These are phyloP conservation scores for Drosophila barbarae DNA, from an alignment of 2,888 invertebrate species.

Conservation along the genomic window DNA sequence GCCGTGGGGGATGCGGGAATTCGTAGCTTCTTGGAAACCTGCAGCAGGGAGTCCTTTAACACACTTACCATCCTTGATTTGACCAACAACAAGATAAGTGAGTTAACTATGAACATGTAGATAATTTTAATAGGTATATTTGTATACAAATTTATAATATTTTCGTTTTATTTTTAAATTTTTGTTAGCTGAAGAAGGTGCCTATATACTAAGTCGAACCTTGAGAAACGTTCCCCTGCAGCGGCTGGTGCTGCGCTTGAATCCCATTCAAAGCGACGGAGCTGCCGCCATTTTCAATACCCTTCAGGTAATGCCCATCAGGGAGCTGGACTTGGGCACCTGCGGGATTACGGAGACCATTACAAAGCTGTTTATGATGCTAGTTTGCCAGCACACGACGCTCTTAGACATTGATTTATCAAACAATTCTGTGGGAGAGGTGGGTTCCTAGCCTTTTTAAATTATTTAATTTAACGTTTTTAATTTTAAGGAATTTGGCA, in stretches of 20 bases:
- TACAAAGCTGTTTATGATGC: slow-evolving; percentile 74
- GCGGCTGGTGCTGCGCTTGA: slow-evolving; percentile 73
- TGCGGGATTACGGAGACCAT: slow-evolving; percentile 74
- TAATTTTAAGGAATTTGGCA: slow-evolving; percentile 71
- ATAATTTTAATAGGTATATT: no score
- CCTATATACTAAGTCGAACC: slow-evolving; percentile 72
- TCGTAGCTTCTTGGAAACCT: slow-evolving; percentile 72
- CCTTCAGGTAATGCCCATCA: slow-evolving; percentile 68
- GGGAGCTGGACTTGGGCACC: slow-evolving; percentile 71
- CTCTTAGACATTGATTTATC: slow-evolving; percentile 71
- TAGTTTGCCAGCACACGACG: slow-evolving; percentile 73
- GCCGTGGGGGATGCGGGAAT: slow-evolving; percentile 77
- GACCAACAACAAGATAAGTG: slow-evolving; percentile 78
- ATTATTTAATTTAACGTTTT: fast-evolving
- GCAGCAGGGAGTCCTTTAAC: slow-evolving; percentile 76
- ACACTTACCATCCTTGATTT: slow-evolving; percentile 72
- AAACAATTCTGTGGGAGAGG: slow-evolving; percentile 76
- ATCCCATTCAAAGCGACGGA: slow-evolving; percentile 79
- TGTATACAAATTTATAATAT: no score
- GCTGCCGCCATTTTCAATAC: slow-evolving; percentile 76
- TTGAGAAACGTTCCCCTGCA: slow-evolving; percentile 67
- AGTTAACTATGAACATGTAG: slow-evolving; percentile 7
- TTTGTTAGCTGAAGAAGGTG: slow-evolving; percentile 75
- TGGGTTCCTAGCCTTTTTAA: slow-evolving; percentile 27
- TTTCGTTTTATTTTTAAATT: not conserved